Conservation (phyloP, 1,140 invertebrate species). For the Neotoxoptera formosana region DNA sequence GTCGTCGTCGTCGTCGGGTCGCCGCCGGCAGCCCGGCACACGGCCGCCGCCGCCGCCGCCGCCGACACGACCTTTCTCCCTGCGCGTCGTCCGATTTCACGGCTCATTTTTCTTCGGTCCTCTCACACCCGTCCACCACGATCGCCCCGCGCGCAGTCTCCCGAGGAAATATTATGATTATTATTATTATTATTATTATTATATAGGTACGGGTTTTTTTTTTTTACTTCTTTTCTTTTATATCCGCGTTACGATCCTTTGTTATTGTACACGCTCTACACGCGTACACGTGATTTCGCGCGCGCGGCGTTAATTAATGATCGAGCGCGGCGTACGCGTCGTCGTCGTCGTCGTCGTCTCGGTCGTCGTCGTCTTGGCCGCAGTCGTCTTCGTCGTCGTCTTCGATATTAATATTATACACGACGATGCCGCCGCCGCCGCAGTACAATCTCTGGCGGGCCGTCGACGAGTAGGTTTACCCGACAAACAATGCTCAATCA, state of each 20-base stretch:
- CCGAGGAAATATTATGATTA: conserved; percentile 25
- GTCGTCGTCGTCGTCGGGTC: not conserved
- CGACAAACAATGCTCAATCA: conserved; percentile 54
- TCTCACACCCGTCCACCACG: not conserved
- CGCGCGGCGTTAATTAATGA: conserved; percentile 53
- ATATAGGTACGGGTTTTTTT: not conserved
- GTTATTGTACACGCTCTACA: not conserved
- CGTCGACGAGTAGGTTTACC: conserved; percentile 13
- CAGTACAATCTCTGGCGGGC: not conserved
- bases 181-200: not conserved
- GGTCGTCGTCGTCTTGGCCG: not conserved
- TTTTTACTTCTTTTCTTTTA: not conserved
- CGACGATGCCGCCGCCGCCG: not conserved
- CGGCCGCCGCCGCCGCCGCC: not conserved
- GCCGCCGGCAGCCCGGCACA: conserved; percentile 25
- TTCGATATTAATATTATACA: not conserved
- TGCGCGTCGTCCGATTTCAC: conserved; percentile 29
- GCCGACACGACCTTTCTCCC: conserved; percentile 37
- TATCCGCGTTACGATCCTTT: conserved; percentile 32
- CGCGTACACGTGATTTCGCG: conserved; percentile 33
- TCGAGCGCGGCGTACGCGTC: not conserved
- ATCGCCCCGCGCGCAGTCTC: not conserved
- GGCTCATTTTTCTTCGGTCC: conserved; percentile 22
- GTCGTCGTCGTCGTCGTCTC: not conserved
- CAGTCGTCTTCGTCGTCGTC: not conserved